Evolutionary conservation across 2,797 vertebrate genomes (phyloP).

Genomic region (Gallinago nigripennis): DNA sequence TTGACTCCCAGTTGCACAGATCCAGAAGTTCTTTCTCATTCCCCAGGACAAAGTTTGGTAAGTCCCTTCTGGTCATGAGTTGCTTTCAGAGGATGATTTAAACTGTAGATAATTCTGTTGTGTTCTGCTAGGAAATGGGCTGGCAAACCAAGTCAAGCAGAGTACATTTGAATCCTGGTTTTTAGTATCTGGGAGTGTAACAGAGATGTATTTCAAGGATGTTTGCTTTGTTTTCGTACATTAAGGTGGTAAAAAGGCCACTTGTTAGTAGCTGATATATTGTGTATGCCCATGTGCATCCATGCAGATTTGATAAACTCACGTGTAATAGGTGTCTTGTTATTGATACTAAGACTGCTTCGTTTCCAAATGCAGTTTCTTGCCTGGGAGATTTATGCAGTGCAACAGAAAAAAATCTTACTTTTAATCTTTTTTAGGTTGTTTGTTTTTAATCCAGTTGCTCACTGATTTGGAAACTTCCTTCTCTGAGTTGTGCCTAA

Average conservation of each 20-base stretch:
- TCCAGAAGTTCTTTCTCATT: conserved; percentile 36
- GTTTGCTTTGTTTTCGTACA: not conserved
- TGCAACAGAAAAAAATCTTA: not conserved
- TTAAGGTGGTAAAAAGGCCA: not conserved
- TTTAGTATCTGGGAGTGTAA: not conserved
- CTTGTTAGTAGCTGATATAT: not conserved
- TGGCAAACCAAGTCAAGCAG: not conserved
- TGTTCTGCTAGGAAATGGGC: not conserved
- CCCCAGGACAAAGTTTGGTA: not conserved
- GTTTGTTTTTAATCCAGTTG: not conserved
- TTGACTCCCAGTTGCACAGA: conserved; percentile 4
- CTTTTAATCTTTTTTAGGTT: not conserved
- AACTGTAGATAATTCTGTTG: not conserved
- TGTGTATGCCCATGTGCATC: not conserved
- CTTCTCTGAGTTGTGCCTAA: not conserved
- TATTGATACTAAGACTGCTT: not conserved
- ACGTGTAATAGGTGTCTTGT: not conserved
- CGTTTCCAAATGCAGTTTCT: not conserved
- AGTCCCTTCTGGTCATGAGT: not conserved
- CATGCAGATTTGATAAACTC: not conserved
- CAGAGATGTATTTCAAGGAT: not conserved
- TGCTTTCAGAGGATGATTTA: not conserved
- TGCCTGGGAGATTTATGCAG: not conserved
- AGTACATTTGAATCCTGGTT: not conserved
- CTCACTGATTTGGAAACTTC: not conserved